Base-by-base conservation (phyloP, 2,888 invertebrate genomes). In the Idaea dimidiata region DNA sequence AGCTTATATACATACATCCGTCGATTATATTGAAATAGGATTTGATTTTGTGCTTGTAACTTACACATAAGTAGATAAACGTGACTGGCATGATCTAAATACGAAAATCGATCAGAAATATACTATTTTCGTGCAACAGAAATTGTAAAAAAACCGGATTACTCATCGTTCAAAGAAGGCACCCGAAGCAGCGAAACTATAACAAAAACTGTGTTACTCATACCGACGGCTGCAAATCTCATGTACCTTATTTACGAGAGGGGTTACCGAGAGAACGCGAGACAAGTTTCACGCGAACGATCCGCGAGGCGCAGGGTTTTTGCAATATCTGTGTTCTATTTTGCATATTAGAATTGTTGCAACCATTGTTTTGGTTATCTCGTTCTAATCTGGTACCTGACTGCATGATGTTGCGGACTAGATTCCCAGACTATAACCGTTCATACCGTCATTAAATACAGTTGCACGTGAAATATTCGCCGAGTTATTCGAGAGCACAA, bases 331-430 rank as follows among this genome's bases (percentile, higher is more conserved):
- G 72, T 75, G 78, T 77, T 75, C 77, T 79, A 86, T 87, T 24
- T 88, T 88, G 83, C 87, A 89, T 87, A 79, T 81, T 80, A 69
- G 70, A 69, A 82, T 81, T 77, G 78, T 75, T 81, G 80, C 81
- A 82, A 79, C 83, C 88, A 89, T 91, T 91, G 91, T 91, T 87
- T 85, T 74, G 84, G 79, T 82, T 90, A 91, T 91, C 90, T 80
- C 73, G 77, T 73, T 86, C 75, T 76, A 80, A 91, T 92, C 91
- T 89, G 77, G 77, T 80, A 81, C 81, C 79, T 83, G 85, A 82
- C 80, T 68, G 66, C 62, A 64, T 79, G 79, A 78, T 82, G 84
- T 83, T 81, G 80, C 80, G 76, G 76, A 78, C 79, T 78, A 77
- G 80, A 82, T 91, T 92, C 91, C 86, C 91, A 91, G 88, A 85